Percentiles rank a stretch among this genome's conserved stretches.
These are phyloP conservation scores for Grallaria varia DNA, from an alignment of 2,113 vertebrate genomes.

Conservation along the genomic window DNA sequence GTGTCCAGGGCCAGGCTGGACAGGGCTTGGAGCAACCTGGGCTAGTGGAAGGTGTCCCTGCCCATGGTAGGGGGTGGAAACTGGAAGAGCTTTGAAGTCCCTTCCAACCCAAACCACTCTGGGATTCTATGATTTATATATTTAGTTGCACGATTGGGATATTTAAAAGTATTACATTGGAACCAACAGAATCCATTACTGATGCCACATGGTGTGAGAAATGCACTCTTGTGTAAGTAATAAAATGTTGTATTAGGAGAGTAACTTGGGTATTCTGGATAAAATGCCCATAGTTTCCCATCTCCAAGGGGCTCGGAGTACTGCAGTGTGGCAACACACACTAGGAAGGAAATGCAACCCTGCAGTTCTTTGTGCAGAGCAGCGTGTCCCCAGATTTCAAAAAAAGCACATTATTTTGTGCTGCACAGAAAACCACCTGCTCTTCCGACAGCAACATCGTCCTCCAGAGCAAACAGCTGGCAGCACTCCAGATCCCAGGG, in stretches of 20 bases:
- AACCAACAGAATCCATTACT: neutral
- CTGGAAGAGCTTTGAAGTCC: neutral
- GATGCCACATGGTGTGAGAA: neutral
- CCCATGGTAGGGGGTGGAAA: neutral
- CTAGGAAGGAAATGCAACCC: neutral
- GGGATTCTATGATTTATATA: neutral
- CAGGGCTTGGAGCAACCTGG: neutral
- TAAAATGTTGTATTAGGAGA: neutral
- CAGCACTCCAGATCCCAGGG: neutral
- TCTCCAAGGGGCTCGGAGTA: neutral
- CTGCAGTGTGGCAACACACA: neutral
- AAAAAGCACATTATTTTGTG: neutral
- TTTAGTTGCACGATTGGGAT: neutral
- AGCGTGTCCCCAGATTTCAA: neutral
- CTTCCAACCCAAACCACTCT: neutral
- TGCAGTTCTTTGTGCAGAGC: neutral
- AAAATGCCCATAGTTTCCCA: neutral
- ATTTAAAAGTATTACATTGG: neutral
- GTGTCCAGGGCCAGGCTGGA: neutral
- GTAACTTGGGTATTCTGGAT: neutral
- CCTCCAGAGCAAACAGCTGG: neutral
- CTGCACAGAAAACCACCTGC: neutral
- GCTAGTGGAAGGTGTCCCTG: neutral
- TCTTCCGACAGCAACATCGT: accelerated
- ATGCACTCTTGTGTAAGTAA: neutral